These are phyloP conservation scores for Catajapyx aquilonaris DNA, from an alignment of 1,140 invertebrate species.

Conservation along the genomic window DNA sequence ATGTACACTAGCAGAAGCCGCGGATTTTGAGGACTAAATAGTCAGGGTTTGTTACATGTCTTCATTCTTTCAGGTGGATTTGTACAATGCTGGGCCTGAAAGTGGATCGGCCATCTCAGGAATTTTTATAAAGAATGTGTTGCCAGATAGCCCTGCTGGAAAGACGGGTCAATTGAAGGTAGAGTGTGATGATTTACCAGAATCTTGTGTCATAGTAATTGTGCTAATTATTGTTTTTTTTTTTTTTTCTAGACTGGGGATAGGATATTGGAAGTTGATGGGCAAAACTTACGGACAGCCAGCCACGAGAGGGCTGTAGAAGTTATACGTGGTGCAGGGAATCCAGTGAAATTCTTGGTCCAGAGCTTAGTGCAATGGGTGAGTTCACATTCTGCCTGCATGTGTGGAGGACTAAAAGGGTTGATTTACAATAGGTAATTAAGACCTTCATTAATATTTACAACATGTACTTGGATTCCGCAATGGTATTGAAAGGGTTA, in stretches of 20 bases:
- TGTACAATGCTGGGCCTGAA: conserved; percentile 26
- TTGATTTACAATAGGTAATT: background rate
- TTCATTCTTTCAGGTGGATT: conserved; percentile 30
- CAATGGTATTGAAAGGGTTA: background rate
- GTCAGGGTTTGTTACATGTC: background rate
- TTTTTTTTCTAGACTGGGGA: conserved; percentile 49
- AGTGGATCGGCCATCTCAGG: conserved; percentile 45
- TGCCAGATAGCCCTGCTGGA: conserved; percentile 85
- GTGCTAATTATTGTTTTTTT: no score
- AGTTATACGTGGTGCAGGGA: conserved; percentile 75
- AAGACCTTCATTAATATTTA: background rate
- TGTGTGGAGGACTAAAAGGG: background rate
- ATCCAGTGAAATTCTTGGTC: conserved; percentile 75
- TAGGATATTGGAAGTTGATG: conserved; percentile 80
- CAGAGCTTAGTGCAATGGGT: conserved; percentile 76
- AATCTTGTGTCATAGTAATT: no score
- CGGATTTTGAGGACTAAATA: no score
- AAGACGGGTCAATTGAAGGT: conserved; percentile 68
- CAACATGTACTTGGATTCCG: background rate
- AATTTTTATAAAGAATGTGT: conserved; percentile 95
- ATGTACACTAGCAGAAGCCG: no score
- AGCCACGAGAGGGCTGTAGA: conserved; percentile 90
- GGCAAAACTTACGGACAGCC: conserved; percentile 66
- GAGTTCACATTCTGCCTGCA: conserved; percentile 16
- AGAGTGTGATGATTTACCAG: conserved; percentile 9